Conservation (phyloP, 2,113 vertebrate genomes). For the Spheniscus mendiculus region DNA sequence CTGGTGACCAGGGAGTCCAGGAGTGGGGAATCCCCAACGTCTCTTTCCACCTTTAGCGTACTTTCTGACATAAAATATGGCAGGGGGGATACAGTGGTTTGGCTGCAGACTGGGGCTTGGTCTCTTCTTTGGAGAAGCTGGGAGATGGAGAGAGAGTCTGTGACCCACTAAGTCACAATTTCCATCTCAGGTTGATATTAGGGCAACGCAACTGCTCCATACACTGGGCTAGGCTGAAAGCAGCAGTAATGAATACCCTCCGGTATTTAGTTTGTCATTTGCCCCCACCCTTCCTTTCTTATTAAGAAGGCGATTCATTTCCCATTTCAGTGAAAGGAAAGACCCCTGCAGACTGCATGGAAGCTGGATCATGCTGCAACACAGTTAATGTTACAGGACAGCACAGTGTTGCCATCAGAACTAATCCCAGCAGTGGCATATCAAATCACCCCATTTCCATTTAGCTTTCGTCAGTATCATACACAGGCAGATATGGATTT, state of each 20-base stretch:
- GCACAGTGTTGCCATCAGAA: background rate
- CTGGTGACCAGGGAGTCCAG: background rate
- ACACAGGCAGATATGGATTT: background rate
- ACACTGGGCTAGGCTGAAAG: background rate
- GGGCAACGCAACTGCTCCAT: background rate
- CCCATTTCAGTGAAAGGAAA: background rate
- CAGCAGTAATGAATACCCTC: background rate
- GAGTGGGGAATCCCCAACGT: background rate
- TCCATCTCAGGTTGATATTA: background rate
- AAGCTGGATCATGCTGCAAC: background rate
- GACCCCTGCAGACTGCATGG: background rate
- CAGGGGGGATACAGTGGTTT: background rate
- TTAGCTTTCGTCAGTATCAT: background rate
- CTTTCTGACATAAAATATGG: background rate
- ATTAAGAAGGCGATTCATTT: background rate
- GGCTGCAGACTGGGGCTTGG: background rate
- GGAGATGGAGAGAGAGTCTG: background rate
- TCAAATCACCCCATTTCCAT: constrained; percentile 35
- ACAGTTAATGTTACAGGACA: background rate
- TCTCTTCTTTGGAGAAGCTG: background rate
- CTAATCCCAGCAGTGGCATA: constrained; percentile 6
- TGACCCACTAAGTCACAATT: background rate
- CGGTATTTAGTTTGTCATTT: background rate
- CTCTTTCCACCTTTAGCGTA: background rate
- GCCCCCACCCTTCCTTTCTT: background rate